Evolutionary conservation across 2,113 vertebrate genomes (phyloP), one percentile per base, ranked within the genome.

Genomic region (Crocuta crocuta): DNA sequence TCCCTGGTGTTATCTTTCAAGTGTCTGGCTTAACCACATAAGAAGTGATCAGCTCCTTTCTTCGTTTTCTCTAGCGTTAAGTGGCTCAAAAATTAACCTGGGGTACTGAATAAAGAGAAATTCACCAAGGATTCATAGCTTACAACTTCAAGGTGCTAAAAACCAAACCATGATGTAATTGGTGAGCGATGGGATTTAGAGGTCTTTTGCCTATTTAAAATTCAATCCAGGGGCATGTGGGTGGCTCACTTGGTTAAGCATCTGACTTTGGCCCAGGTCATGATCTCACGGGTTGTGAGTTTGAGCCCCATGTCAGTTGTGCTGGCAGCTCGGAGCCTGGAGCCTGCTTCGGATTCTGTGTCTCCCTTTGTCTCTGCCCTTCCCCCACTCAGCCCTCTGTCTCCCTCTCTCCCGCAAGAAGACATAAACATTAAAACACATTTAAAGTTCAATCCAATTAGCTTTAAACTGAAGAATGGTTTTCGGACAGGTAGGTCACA

Each of bases 381-480:
- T 55, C 55, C 55, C 53, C 55, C 55, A 19, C 17, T 55, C 55
- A 7, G 39, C 39, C 39, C 39, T 61, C 21, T 61, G 19, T 23
- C 58, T 23, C 58, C 39, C 39, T 61, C 21, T 61, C 21, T 61
- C 58, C 19, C 58, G 21, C 58, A 61, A 61, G 8, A 61, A 23
- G 23, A 61, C 23, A 61, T 61, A 61, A 21, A 61, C 58, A 2
- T 23, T 61, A 61, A 61, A 23, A 61, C 23, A 61, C 15, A 61
- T 21, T 21, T 61, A 23, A 24, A 53, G 23, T 84, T 82, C 15
- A 66, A 21, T 89, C 35, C 83, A 7, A 73, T 96, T 96, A 93
- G 26, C 28, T 94, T 97, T 94, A 95, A 94, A 81, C 63, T 86
- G 73, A 86, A 48, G 28, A 55, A 33, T 80, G n/a, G 39, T 73